Conservation (phyloP, 2,113 vertebrate species). For the Pterocles burchelli region DNA sequence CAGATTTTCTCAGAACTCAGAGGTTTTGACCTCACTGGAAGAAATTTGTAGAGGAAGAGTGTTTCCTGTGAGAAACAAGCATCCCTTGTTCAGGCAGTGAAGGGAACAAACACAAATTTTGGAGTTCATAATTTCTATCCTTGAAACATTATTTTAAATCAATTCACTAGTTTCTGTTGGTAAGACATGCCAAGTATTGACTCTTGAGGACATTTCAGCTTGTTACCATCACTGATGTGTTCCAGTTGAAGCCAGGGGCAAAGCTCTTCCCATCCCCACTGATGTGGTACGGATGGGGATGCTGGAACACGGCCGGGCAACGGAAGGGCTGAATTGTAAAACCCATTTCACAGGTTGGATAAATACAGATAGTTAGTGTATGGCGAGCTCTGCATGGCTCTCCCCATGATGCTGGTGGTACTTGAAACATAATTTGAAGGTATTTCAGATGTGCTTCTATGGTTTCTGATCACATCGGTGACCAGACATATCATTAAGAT, state of each 20-base stretch:
- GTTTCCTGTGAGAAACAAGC: slow-evolving; percentile 37
- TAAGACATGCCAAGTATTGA: slow-evolving; percentile 39
- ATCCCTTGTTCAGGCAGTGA: neutral
- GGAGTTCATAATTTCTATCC: slow-evolving; percentile 29
- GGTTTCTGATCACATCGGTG: neutral
- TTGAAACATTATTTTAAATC: slow-evolving; percentile 38
- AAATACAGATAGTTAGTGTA: neutral
- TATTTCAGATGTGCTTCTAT: neutral
- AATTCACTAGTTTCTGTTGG: slow-evolving; percentile 44
- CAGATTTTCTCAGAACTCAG: slow-evolving; percentile 20
- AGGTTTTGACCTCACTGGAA: slow-evolving; percentile 14
- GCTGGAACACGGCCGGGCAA: neutral
- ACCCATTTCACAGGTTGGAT: neutral
- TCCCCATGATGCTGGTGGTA: too few relatives aligned
- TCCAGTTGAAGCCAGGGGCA: neutral
- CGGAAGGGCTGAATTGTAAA: neutral
- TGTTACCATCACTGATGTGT: neutral
- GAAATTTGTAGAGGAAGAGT: slow-evolving; percentile 14
- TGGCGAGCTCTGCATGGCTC: neutral
- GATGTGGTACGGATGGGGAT: neutral
- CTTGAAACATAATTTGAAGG: neutral
- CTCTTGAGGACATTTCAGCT: neutral
- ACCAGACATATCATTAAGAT: neutral
- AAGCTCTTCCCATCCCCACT: neutral
- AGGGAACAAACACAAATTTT: slow-evolving; percentile 40